Conservation (phyloP, 2,888 invertebrate species). For the Erpobdella octoculata region DNA sequence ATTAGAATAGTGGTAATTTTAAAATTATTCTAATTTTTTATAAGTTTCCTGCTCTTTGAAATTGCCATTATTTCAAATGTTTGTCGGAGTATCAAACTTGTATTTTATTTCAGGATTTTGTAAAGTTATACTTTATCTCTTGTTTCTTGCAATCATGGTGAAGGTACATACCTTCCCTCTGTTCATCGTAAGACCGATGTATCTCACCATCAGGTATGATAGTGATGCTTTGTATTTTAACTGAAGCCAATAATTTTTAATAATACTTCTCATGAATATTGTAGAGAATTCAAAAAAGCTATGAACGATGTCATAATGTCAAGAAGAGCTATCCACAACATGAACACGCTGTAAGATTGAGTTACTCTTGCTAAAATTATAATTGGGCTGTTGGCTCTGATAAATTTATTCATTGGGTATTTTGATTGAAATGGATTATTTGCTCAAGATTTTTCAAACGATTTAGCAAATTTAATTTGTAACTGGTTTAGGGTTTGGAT, state of each 20-base stretch:
- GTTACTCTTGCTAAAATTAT: background rate
- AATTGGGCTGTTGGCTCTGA: too few relatives aligned
- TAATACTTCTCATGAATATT: background rate
- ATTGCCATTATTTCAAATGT: background rate
- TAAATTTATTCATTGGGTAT: background rate
- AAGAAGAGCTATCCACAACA: conserved; percentile 87
- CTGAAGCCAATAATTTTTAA: background rate
- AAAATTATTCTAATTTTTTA: background rate
- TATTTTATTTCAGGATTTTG: conserved; percentile 55
- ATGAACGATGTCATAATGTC: conserved; percentile 82
- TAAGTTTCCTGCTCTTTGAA: background rate
- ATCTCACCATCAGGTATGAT: conserved; percentile 79
- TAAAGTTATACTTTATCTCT: conserved; percentile 72
- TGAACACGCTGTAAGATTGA: conserved; percentile 79
- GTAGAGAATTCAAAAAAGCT: conserved; percentile 91
- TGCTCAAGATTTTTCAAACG: background rate
- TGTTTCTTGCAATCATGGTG: conserved; percentile 91
- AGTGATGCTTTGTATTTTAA: background rate
- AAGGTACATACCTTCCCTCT: conserved; percentile 91
- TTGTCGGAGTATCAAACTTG: background rate
- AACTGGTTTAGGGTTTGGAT: too few relatives aligned
- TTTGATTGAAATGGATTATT: background rate
- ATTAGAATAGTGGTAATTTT: background rate
- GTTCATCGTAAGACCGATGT: conserved; percentile 97
- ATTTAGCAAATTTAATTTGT: background rate